Percentiles rank a stretch among this genome's conserved stretches.
Conservation (phyloP, 2,888 invertebrate genomes). For the Lasiommata megera region DNA sequence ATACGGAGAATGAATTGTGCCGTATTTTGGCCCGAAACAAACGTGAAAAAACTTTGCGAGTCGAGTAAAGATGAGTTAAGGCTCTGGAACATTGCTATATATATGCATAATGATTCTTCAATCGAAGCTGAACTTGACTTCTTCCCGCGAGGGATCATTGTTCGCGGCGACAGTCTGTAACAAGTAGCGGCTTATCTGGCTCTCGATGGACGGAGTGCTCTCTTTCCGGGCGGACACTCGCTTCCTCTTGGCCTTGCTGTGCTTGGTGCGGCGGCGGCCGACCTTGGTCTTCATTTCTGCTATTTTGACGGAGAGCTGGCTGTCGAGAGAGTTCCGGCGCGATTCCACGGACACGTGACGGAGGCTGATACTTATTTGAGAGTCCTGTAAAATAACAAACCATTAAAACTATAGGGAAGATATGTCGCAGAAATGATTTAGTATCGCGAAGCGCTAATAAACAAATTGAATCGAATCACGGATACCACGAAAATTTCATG, state of each 20-base stretch:
- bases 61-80: no score
- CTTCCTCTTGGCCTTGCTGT: slow-evolving; percentile 68
- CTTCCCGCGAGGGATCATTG: slow-evolving; percentile 78
- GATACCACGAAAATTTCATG: no score
- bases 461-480: no score
- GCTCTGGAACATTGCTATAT: no score
- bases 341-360: slow-evolving; percentile 93
- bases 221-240: slow-evolving; percentile 76
- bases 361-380: slow-evolving; percentile 88
- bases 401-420: no score
- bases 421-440: no score
- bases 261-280: slow-evolving; percentile 74
- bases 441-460: no score
- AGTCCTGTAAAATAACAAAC: no score
- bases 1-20: no score
- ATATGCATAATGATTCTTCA: slow-evolving; percentile 36
- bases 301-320: slow-evolving; percentile 91
- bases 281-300: slow-evolving; percentile 91
- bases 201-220: slow-evolving; percentile 91
- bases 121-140: slow-evolving; percentile 74
- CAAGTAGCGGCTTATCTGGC: slow-evolving; percentile 87
- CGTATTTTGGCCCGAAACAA: no score
- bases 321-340: slow-evolving; percentile 92
- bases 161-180: slow-evolving; percentile 82
- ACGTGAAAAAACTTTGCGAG: no score